These are phyloP conservation scores for Platichthys stellatus DNA, from an alignment of 2,113 vertebrate genomes.

Conservation along the genomic window DNA sequence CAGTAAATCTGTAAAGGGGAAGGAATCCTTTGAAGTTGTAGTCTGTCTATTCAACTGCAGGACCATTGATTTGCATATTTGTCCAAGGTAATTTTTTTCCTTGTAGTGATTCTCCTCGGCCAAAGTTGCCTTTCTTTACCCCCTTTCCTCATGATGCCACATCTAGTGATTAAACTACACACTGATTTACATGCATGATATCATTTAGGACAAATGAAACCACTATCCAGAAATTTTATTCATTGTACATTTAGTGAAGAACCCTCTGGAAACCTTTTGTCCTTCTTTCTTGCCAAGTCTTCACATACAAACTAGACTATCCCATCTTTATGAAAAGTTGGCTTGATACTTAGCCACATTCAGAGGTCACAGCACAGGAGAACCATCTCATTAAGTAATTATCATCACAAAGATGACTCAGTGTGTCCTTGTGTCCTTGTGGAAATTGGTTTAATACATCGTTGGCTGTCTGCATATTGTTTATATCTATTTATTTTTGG, in stretches of 20 bases:
- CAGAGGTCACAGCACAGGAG: neutral
- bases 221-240: neutral
- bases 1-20: slow-evolving; percentile 19
- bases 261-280: neutral
- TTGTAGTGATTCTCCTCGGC: neutral
- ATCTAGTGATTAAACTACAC: neutral
- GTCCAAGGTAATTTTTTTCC: neutral
- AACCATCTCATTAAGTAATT: slow-evolving; percentile 8
- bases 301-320: slow-evolving; percentile 2
- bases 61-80: neutral
- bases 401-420: neutral
- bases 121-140: neutral
- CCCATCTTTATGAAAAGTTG: neutral
- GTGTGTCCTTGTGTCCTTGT: neutral
- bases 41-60: neutral
- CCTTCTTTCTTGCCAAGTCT: neutral
- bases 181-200: neutral
- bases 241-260: neutral
- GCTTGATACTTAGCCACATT: neutral
- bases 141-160: neutral
- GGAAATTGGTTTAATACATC: neutral
- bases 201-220: neutral
- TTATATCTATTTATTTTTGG: neutral
- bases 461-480: neutral
- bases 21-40: slow-evolving; percentile 1